phyloP scores from a whole-genome alignment of 2,888 invertebrate genomes.

The Drosophila stalkeri region DNA sequence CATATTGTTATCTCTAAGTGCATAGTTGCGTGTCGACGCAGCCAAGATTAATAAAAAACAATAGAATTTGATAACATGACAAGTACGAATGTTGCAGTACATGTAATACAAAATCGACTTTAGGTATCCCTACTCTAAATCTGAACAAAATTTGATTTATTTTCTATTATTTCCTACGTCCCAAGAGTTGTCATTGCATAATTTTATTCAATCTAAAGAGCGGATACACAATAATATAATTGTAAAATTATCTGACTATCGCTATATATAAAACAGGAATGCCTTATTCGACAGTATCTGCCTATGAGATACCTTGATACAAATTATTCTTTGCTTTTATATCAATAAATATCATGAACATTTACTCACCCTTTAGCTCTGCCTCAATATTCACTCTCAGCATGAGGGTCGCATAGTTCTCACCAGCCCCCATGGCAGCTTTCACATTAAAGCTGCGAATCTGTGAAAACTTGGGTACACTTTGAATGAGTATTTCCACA shows the following conservation, averaged over 20 bases:
- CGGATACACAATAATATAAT: no score
- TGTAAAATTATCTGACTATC: no score
- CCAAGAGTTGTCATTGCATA: no score
- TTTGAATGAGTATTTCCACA: conserved; percentile 33
- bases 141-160: no score
- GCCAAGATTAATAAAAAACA: background rate
- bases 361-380: conserved; percentile 53
- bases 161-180: no score
- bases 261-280: no score
- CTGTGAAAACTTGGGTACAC: conserved; percentile 51
- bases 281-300: no score
- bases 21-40: background rate
- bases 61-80: background rate
- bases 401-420: conserved; percentile 79
- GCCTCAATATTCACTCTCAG: conserved; percentile 62
- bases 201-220: no score
- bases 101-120: background rate
- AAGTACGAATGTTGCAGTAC: background rate
- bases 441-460: conserved; percentile 57
- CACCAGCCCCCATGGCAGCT: conserved; percentile 65
- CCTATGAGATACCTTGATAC: background rate
- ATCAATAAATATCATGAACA: background rate
- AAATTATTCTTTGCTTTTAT: background rate
- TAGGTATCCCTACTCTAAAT: no score
- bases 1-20: background rate